Evolutionary conservation across 2,113 vertebrate genomes (phyloP).

Genomic region (Salvelinus alpinus): DNA sequence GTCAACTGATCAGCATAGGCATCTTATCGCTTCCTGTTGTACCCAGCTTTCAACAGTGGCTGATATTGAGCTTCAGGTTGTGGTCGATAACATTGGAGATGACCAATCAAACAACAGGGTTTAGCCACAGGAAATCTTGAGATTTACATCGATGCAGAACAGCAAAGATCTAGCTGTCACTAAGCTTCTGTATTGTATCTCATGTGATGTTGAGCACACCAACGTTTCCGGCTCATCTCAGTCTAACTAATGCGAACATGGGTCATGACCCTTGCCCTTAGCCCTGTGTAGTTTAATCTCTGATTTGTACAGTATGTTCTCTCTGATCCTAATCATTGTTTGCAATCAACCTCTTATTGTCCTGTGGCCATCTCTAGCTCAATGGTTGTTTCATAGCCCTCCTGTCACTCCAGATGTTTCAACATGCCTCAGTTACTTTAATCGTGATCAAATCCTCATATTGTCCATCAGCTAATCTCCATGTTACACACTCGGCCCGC

Average conservation of each 20-base stretch:
- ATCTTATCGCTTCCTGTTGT: constrained; percentile 18
- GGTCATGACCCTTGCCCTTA: background rate
- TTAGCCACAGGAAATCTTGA: background rate
- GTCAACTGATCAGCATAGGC: constrained; percentile 25
- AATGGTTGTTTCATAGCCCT: background rate
- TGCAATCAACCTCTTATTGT: background rate
- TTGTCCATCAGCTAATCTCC: background rate
- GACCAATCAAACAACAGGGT: constrained; percentile 2
- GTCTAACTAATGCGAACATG: background rate
- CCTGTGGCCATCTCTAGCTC: background rate
- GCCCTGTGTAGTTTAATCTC: background rate
- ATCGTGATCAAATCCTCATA: background rate
- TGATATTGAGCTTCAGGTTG: constrained; percentile 23
- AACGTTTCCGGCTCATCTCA: background rate
- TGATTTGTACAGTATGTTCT: background rate
- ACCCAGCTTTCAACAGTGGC: background rate
- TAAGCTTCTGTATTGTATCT: background rate
- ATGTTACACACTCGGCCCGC: background rate
- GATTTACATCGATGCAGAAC: constrained; percentile 6
- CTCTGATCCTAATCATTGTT: background rate
- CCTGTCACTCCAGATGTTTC: background rate
- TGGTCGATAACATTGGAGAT: too few relatives aligned
- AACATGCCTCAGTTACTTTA: background rate
- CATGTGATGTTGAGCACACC: background rate
- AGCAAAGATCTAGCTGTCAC: background rate